Evolutionary conservation across 2,888 invertebrate species (phyloP).

Genomic region (Trissolcus japonicus): DNA sequence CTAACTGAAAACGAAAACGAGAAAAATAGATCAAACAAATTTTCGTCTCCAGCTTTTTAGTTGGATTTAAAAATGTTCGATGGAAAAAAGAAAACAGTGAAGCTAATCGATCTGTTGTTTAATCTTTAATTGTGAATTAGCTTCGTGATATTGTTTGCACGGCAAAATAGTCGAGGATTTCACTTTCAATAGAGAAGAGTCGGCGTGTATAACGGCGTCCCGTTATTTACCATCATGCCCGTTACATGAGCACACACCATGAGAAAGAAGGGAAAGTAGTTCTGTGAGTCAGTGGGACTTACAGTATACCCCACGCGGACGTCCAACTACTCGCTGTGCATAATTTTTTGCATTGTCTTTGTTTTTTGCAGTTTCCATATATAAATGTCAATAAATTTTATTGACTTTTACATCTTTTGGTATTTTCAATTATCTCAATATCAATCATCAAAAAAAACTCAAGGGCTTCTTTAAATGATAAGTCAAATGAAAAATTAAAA

Average conservation of each 20-base stretch:
- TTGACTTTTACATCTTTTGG: too few relatives aligned
- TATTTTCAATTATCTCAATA: too few relatives aligned
- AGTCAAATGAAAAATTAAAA: too few relatives aligned
- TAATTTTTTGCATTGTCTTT: slow-evolving; percentile 15
- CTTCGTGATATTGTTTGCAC: slow-evolving; percentile 35
- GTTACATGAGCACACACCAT: slow-evolving; percentile 58
- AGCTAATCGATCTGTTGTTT: slow-evolving; percentile 22
- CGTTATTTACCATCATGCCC: slow-evolving; percentile 58
- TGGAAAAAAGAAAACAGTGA: background rate
- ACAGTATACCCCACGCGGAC: slow-evolving; percentile 63
- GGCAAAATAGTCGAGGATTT: slow-evolving; percentile 49
- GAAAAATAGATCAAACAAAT: too few relatives aligned
- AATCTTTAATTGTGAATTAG: slow-evolving; percentile 24
- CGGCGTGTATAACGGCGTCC: slow-evolving; percentile 69
- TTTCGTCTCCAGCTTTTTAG: too few relatives aligned
- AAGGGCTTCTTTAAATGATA: too few relatives aligned
- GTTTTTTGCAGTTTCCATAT: too few relatives aligned
- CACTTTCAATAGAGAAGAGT: slow-evolving; percentile 60
- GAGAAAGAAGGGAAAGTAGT: slow-evolving; percentile 75
- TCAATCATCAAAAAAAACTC: too few relatives aligned
- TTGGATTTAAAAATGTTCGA: too few relatives aligned
- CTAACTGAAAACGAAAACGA: too few relatives aligned
- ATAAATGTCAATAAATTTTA: too few relatives aligned
- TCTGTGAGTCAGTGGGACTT: slow-evolving; percentile 75
- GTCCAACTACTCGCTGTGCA: slow-evolving; percentile 23